Conservation (phyloP, 2,113 vertebrate genomes). For the Barnardius zonarius region DNA sequence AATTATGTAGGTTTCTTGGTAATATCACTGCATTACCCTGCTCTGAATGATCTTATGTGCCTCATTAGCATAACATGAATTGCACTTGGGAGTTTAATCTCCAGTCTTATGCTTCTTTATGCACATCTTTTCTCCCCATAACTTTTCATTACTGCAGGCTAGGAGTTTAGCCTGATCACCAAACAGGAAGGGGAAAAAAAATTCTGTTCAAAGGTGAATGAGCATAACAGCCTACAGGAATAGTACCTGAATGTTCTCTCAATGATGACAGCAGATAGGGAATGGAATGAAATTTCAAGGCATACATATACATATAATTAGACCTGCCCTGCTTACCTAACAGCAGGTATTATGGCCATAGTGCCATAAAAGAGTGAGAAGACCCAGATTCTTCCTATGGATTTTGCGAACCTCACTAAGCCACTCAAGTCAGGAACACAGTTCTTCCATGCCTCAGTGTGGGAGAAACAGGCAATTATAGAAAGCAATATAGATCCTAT, state of each 20-base stretch:
- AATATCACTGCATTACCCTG: conserved; percentile 25
- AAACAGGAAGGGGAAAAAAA: background rate
- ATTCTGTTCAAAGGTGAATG: background rate
- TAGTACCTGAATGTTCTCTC: background rate
- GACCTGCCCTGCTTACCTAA: background rate
- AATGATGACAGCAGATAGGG: background rate
- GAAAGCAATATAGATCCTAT: background rate
- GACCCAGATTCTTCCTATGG: background rate
- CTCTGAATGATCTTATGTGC: conserved; percentile 6
- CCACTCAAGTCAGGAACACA: fast-evolving
- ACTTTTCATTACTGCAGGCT: background rate
- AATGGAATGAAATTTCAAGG: background rate
- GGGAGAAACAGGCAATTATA: background rate
- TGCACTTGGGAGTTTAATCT: conserved; percentile 36
- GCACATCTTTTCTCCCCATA: conserved; percentile 10
- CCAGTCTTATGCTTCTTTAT: background rate
- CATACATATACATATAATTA: background rate
- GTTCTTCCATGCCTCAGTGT: background rate
- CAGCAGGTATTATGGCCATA: background rate
- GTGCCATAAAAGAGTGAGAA: background rate
- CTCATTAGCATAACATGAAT: conserved; percentile 50
- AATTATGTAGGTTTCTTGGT: conserved; percentile 25
- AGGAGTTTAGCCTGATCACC: background rate
- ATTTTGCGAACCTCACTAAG: background rate
- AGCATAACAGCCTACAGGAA: background rate